These are phyloP conservation scores for Heliocidaris tuberculata DNA, from an alignment of 35 echinoderm and acorn worm genomes.

Conservation along the genomic window DNA sequence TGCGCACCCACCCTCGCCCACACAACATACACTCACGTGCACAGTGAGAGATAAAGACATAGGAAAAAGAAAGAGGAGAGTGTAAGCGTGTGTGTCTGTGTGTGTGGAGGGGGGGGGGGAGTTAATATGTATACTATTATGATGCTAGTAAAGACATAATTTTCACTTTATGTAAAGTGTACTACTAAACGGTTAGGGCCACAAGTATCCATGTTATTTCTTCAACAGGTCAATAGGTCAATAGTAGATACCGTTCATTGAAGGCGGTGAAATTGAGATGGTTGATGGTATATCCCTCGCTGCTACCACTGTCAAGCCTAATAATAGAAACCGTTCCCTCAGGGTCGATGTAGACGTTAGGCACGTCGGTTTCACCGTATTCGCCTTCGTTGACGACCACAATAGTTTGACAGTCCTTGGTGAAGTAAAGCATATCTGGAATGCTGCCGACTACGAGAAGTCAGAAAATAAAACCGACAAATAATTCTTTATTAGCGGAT, in stretches of 20 bases:
- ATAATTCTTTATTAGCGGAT: background rate
- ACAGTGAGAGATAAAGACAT: too few relatives aligned
- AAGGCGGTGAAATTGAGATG: conserved; percentile 63
- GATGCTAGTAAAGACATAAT: too few relatives aligned
- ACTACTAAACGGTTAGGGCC: too few relatives aligned
- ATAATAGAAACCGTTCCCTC: conserved; percentile 45
- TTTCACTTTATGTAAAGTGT: too few relatives aligned
- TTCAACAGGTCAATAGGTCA: background rate
- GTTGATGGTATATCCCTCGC: conserved; percentile 40
- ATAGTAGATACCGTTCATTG: conserved; percentile 50
- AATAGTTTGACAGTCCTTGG: background rate
- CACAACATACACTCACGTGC: too few relatives aligned
- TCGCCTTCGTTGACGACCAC: conserved; percentile 21
- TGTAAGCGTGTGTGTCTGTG: too few relatives aligned
- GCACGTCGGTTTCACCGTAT: background rate
- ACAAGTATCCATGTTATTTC: too few relatives aligned
- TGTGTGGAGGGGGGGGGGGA: too few relatives aligned
- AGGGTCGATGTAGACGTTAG: conserved; percentile 4
- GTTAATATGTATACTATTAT: too few relatives aligned
- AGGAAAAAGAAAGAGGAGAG: too few relatives aligned
- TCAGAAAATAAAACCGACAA: background rate
- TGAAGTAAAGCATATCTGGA: conserved; percentile 26
- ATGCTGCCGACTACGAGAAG: conserved; percentile 46
- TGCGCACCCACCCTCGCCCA: too few relatives aligned
- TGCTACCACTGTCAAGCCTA: conserved; percentile 33